Evolutionary conservation across 2,888 invertebrate species (phyloP).

Genomic region (Cantharis lateralis): DNA sequence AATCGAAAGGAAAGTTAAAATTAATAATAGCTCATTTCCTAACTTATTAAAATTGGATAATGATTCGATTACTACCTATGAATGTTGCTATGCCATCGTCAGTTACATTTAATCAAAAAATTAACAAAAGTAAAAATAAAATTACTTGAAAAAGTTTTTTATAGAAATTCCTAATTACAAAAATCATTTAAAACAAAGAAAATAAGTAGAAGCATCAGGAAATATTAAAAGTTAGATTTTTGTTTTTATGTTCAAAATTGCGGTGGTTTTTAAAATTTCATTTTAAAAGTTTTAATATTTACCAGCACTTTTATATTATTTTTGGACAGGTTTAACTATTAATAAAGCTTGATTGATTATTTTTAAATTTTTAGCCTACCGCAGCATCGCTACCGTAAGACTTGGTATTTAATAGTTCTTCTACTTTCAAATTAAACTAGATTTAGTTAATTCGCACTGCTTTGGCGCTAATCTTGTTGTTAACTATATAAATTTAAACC

Average conservation of each 20-base stretch:
- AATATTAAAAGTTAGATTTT: background rate
- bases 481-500: background rate
- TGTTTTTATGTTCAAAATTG: background rate
- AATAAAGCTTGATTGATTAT: background rate
- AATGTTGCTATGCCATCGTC: too few relatives aligned
- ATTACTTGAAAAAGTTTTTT: too few relatives aligned
- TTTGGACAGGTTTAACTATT: background rate
- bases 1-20: too few relatives aligned
- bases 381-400: background rate
- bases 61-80: too few relatives aligned
- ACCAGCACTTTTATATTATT: background rate
- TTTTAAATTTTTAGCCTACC: background rate
- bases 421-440: constrained; percentile 8
- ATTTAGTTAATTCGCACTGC: constrained; percentile 2
- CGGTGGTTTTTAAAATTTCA: background rate
- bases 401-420: background rate
- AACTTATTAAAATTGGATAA: too few relatives aligned
- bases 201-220: too few relatives aligned
- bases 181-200: too few relatives aligned
- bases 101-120: too few relatives aligned
- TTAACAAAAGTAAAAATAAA: too few relatives aligned
- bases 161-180: too few relatives aligned
- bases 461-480: constrained; percentile 4
- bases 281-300: background rate
- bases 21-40: too few relatives aligned